A percentile compares a stretch with the other conserved stretches of the same genome.
Conservation (phyloP, 1,140 invertebrate genomes). For the Asobara japonica region DNA sequence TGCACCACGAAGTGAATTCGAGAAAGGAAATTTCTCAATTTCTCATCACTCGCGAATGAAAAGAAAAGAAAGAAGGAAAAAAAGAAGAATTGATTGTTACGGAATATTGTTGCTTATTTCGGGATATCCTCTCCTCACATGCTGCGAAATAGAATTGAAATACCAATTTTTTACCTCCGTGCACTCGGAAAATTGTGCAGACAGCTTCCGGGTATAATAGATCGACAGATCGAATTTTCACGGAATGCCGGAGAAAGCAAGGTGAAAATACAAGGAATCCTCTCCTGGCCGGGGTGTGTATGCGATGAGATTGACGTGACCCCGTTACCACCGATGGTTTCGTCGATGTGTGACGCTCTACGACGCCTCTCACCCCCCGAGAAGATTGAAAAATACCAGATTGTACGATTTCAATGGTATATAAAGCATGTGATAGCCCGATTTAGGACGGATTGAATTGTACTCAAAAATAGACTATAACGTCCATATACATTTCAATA, state of each 20-base stretch:
- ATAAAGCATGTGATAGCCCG: background rate
- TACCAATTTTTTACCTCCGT: constrained; percentile 9
- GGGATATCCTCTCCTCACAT: background rate
- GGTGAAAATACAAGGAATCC: constrained; percentile 35
- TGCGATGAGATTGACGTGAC: constrained; percentile 50
- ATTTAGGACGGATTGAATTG: constrained; percentile 1
- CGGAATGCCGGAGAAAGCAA: background rate
- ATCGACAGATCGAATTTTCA: constrained; percentile 24
- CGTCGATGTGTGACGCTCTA: background rate
- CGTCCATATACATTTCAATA: background rate
- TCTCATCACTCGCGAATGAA: too few relatives aligned
- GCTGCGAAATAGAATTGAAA: background rate
- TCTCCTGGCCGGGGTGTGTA: constrained; percentile 25
- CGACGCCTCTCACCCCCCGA: background rate
- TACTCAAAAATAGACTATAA: background rate
- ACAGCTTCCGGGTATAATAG: constrained; percentile 8
- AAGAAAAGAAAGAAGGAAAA: too few relatives aligned
- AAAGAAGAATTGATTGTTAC: background rate
- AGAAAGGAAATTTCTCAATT: background rate
- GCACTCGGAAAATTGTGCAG: constrained; percentile 9
- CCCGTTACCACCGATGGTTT: constrained; percentile 42
- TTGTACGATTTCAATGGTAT: constrained; percentile 6
- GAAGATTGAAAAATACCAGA: constrained; percentile 11
- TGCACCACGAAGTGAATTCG: background rate
- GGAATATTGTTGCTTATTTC: background rate